phyloP scores from a whole-genome alignment of 2,888 invertebrate genomes.

The Cryptocheilus praepositus region DNA sequence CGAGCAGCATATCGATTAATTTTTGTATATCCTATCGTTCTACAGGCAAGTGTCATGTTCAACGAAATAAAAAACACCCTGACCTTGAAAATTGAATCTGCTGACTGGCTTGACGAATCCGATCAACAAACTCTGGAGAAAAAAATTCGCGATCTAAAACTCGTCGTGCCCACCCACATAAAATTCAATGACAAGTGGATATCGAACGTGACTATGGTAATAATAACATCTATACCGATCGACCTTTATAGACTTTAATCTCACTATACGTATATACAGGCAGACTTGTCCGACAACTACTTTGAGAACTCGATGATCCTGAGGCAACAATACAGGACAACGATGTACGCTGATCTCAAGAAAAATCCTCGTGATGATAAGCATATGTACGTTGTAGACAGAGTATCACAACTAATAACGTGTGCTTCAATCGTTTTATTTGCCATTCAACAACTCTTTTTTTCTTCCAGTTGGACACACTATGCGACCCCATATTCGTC shows the following conservation, averaged over 20 bases:
- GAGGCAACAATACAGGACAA: conserved; percentile 51
- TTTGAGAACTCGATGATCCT: conserved; percentile 55
- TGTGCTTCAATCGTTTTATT: neutral
- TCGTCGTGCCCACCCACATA: conserved; percentile 41
- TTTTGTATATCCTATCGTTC: neutral
- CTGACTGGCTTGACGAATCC: conserved; percentile 42
- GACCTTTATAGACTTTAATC: no score
- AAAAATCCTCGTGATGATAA: conserved; percentile 43
- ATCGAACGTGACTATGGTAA: no score
- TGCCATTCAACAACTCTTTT: neutral
- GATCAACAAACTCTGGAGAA: conserved; percentile 37
- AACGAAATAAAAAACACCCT: conserved; percentile 51
- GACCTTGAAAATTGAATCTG: conserved; percentile 29
- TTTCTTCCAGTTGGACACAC: conserved; percentile 56
- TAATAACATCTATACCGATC: no score
- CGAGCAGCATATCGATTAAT: neutral
- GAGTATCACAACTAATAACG: neutral
- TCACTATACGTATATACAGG: conserved; percentile 28
- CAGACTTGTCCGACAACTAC: conserved; percentile 50
- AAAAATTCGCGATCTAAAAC: conserved; percentile 50
- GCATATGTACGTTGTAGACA: conserved; percentile 52
- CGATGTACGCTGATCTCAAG: conserved; percentile 49
- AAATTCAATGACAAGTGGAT: neutral
- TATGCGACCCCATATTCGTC: conserved; percentile 59
- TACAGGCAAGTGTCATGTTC: conserved; percentile 50